Evolutionary conservation across 2,113 vertebrate genomes (phyloP).

Genomic region (Rallus limicola): DNA sequence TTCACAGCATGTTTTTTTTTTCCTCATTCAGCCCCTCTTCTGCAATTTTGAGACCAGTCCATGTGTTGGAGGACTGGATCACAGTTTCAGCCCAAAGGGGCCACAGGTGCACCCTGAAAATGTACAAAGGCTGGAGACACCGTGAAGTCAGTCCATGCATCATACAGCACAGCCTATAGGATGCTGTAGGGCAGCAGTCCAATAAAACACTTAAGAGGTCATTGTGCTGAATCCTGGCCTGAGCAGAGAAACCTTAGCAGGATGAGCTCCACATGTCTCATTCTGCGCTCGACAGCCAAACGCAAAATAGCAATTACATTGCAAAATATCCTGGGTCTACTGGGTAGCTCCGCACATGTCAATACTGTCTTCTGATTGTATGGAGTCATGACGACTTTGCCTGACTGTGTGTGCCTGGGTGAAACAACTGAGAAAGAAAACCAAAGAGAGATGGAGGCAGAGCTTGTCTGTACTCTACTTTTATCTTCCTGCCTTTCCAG

Average conservation of each 20-base stretch:
- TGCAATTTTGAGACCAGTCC: neutral
- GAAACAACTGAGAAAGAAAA: neutral
- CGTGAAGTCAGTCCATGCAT: neutral
- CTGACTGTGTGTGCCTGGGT: neutral
- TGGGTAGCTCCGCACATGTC: neutral
- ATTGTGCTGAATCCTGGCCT: neutral
- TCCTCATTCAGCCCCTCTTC: neutral
- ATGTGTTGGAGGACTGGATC: fast-evolving
- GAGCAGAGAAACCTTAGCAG: neutral
- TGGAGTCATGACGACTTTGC: slow-evolving; percentile 1
- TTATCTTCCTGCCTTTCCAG: slow-evolving; percentile 30
- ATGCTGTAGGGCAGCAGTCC: neutral
- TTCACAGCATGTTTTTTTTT: neutral
- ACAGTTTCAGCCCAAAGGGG: neutral
- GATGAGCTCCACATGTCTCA: neutral
- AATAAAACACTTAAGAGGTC: neutral
- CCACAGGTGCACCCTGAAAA: neutral
- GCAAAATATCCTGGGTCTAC: neutral
- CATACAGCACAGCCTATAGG: neutral
- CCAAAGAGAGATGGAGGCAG: neutral
- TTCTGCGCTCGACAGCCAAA: neutral
- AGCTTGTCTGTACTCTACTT: neutral
- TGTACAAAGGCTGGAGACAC: fast-evolving
- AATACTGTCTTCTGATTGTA: slow-evolving; percentile 17
- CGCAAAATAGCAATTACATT: neutral